Base-by-base conservation (phyloP, 2,888 invertebrate genomes). In the Leptarthrus brevirostris region DNA sequence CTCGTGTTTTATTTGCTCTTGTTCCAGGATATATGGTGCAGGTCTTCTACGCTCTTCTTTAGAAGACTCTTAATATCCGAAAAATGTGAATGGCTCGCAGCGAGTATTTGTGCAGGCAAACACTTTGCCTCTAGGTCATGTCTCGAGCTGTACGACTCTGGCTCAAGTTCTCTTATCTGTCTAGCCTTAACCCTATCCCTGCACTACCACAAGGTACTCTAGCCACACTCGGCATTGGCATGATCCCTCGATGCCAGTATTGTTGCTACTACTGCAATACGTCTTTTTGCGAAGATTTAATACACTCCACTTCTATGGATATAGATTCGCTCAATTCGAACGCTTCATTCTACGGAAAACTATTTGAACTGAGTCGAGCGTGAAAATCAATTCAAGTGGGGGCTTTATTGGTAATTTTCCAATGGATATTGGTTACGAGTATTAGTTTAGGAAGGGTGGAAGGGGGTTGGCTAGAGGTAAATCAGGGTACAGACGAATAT, bases 321-420 rank as follows among this genome's bases (percentile, higher is more conserved):
- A 30, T 34, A 49, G 52, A 22, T 10, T 52, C 34, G 52, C 30
- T 16, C 22, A 6, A 30, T 26, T 69, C 64, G 44, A 64, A 44
- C 24, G 47, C 64, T 64, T 64, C 24, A 64, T 64, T 64, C 64
- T 24, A 69, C 52, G 52, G 52, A 72, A 54, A 72, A 72, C 71
- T 72, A 72, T 72, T 72, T 72, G 56, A 72, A 56, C 54, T 72
- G 54, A 72, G 71, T 72, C 71, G 44, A 56, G 71, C 71, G 71
- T 72, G 56, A 72, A 72, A 72, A 72, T 72, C 71, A 72, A 72
- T 72, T 72, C 56, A 72, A 54, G 71, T 72, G 71, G 54, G 40
- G 54, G 54, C 56, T 72, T 72, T 72, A 72, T 72, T 72, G 71
- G 71, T 56, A 72, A 72, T 72, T 72, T 72, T 72, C 54, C 44